Base-by-base conservation (phyloP, 2,113 vertebrate species). In the Trematocara zebra region DNA sequence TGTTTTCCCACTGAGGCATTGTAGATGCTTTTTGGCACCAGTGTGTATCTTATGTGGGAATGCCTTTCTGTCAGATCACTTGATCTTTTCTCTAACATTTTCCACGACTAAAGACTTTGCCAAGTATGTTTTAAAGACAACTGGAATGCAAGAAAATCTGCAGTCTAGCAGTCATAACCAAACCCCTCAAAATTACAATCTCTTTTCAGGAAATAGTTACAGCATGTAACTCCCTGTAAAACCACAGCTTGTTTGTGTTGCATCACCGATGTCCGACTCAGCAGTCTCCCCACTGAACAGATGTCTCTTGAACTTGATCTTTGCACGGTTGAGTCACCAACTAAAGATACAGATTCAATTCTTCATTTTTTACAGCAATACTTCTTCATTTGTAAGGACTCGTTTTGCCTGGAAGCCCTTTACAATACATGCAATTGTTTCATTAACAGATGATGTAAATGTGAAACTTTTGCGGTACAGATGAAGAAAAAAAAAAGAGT, bases 261-360 rank as follows among this genome's bases (percentile, higher is more conserved):
- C 84, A 74, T 87, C 86, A 89, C 49, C 14, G 33, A 54, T 57
- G 78, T 76, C 57, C 72, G 64, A 93, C 78, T 90, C 90, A 91
- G 35, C 51, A 15, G 81, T 33, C 88, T 69, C 51, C 51, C 61
- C 49, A 17, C 17, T 72, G 81, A 90, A 87, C 87, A 76, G 81
- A 82, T 85, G 81, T 93, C 88, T 90, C 67, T 61, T 91, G 67
- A 49, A 15, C 35, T 37, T 26, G 40, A 37, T 35, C 33, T 11
- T 40, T 49, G 90, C 90, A 80, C 74, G 18, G 31, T 42, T 72
- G 88, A 88, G 89, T 89, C 90, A 92, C 23, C 57, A 35, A 26
- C 84, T 56, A n/a, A 53, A 42, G 42, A 14, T 20, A 47, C 51
- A 78, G 37, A 49, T 5, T 5, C 53, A 37, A 37, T 26, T 78